Percentiles rank a stretch among this genome's conserved stretches.
Conservation (phyloP, 1,140 invertebrate species). For the Triops longicaudatus region DNA sequence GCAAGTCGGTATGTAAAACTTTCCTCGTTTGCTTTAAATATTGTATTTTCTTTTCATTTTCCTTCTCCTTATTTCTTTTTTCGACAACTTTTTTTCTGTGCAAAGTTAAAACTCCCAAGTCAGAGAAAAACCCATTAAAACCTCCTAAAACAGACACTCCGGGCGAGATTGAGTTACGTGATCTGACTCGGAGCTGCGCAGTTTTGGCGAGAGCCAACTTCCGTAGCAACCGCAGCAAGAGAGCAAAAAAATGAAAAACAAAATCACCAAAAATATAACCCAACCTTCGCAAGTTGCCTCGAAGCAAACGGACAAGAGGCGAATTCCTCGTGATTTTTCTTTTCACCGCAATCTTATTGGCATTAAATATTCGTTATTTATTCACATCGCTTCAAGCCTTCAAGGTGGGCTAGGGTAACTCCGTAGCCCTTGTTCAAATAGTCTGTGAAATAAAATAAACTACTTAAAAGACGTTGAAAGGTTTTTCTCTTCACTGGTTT, state of each 20-base stretch:
- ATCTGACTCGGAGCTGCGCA: background rate
- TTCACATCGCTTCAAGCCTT: background rate
- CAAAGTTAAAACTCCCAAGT: background rate
- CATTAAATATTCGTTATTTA: background rate
- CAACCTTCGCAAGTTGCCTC: background rate
- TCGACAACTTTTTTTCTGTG: background rate
- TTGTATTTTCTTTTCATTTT: background rate
- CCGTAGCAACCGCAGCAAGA: too few relatives aligned
- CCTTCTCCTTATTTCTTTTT: background rate
- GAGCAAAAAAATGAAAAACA: background rate
- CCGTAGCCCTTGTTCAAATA: background rate
- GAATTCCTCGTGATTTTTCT: background rate
- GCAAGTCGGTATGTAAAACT: background rate
- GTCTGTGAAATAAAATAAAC: background rate
- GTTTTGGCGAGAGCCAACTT: background rate
- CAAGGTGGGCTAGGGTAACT: background rate
- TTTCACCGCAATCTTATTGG: background rate
- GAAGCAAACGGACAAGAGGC: background rate
- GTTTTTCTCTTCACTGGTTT: background rate
- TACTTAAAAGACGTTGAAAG: background rate
- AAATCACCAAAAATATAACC: background rate
- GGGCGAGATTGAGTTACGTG: constrained; percentile 9
- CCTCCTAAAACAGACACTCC: constrained; percentile 4
- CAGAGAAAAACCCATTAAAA: background rate
- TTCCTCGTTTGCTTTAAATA: background rate